These are phyloP conservation scores for Folsomia candida DNA, from an alignment of 2,888 invertebrate species.

Conservation along the genomic window DNA sequence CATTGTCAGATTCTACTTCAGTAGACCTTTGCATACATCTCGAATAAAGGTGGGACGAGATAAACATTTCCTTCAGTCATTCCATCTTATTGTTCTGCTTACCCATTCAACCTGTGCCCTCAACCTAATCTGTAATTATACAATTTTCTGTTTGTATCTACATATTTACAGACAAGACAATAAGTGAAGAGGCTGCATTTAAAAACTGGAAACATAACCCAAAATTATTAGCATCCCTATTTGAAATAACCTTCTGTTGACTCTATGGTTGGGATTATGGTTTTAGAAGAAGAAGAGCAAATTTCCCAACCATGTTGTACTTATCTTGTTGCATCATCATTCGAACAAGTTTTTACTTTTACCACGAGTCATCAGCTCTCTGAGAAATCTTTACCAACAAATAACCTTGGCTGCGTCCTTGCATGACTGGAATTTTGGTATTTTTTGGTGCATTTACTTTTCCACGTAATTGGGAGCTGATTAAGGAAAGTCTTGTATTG, in stretches of 20 bases:
- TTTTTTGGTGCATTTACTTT: neutral
- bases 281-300: neutral
- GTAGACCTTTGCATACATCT: neutral
- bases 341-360: neutral
- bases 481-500: too few relatives aligned
- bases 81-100: neutral
- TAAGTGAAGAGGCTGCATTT: too few relatives aligned
- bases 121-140: too few relatives aligned
- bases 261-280: too few relatives aligned
- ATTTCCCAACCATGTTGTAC: neutral
- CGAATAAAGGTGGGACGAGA: neutral
- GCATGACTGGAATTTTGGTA: neutral
- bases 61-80: neutral
- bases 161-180: too few relatives aligned
- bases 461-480: neutral
- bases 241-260: too few relatives aligned
- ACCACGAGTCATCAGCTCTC: neutral
- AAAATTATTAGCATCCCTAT: too few relatives aligned
- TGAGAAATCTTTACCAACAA: neutral
- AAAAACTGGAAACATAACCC: too few relatives aligned
- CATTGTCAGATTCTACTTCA: too few relatives aligned
- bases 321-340: neutral
- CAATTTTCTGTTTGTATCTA: too few relatives aligned
- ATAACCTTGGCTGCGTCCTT: neutral
- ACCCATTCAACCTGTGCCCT: neutral